Evolutionary conservation across 2,113 vertebrate genomes (phyloP).

Genomic region (Anarrhichthys ocellatus): DNA sequence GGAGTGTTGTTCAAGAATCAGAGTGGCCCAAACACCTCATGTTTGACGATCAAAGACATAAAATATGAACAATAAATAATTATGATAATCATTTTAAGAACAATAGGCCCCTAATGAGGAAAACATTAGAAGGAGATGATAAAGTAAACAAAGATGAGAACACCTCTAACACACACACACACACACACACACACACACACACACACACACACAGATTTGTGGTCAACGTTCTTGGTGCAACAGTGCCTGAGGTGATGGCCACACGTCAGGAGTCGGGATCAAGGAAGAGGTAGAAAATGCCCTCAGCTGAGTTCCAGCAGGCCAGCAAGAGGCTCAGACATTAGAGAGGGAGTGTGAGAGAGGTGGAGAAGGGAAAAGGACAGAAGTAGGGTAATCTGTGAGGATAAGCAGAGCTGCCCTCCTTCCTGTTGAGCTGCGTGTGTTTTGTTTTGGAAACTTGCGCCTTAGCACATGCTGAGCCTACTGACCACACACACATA

Average conservation of each 20-base stretch:
- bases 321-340: background rate
- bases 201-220: constrained; percentile 3
- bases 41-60: too few species aligned
- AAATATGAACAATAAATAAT: too few species aligned
- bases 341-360: background rate
- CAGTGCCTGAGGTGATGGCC: background rate
- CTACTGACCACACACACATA: constrained; percentile 8
- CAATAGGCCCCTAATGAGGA: background rate
- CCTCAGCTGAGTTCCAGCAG: background rate
- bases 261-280: background rate
- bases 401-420: constrained; percentile 53
- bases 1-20: too few species aligned
- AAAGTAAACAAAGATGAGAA: background rate
- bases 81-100: too few species aligned
- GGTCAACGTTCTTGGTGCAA: background rate
- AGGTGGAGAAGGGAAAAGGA: constrained; percentile 11
- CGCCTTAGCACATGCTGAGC: constrained; percentile 64
- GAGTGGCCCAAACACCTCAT: too few species aligned
- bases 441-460: constrained; percentile 70
- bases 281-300: background rate
- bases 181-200: background rate
- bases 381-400: constrained; percentile 57
- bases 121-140: background rate
- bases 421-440: constrained; percentile 45
- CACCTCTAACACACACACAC: background rate